Base-by-base conservation (phyloP, 2,888 invertebrate genomes). In the Proisotoma minuta region DNA sequence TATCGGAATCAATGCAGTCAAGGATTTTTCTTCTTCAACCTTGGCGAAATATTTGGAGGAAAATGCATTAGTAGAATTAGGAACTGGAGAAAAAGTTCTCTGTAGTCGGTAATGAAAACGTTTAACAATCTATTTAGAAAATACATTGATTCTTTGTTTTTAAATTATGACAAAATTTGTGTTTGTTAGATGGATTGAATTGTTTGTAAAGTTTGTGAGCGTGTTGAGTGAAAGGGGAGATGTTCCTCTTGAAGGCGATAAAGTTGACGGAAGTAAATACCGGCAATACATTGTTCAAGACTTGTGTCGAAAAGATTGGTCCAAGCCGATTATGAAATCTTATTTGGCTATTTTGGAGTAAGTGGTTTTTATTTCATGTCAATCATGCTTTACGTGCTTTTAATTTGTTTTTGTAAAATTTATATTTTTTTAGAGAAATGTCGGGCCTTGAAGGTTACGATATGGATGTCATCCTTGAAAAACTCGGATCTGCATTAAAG, bases 151-250 rank as follows among this genome's bases (percentile, higher is more conserved):
- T 8, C 8, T 10, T 34, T 8, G 8, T 34, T 34, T 34, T 34
- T 15, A 15, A 34, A 34, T 34, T 34, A 10, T 34, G 34, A 10
- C 34, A 34, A 34, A 10, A 34, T 47, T 23, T 23, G 8, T 50
- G 8, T 50, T 50, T 4, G 10, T n/a, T 24, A 71, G 72, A 27
- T 72, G 72, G 72, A 62, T 68, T 48, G 70, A 72, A 57, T 28
- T 71, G 0, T 72, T 72, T 57, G 68, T 64, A n/a, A 66, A 62
- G 57, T 34, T 68, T 3, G 63, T 69, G 12, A 47, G 59, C 5
- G 59, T 61, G 12, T 20, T 72, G 28, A 57, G 47, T 26, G 34
- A 47, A 2, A 53, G 70, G 29, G 65, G 58, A 1, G 66, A 65
- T 15, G 67, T 73, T 4, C 56, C 56, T 10, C 66, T 60, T 47